Percentiles rank a stretch among this genome's conserved stretches.
Conservation (phyloP, 2,888 invertebrate species). For the Oscheius myriophilus region DNA sequence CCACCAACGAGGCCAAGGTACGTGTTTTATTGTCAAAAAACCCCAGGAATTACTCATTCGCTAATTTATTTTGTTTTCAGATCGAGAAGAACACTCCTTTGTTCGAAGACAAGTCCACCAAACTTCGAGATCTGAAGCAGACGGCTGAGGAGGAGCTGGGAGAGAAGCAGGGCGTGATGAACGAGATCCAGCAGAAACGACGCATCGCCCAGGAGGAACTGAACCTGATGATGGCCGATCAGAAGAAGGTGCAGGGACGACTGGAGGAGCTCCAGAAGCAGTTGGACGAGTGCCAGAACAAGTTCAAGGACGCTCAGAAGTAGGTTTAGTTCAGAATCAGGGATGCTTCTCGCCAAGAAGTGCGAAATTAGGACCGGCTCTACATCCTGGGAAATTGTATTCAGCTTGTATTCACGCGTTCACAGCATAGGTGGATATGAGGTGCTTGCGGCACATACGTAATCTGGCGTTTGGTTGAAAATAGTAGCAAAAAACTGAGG, state of each 20-base stretch:
- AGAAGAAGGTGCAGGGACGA: slow-evolving; percentile 33
- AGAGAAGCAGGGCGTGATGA: slow-evolving; percentile 33
- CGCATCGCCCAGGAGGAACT: slow-evolving; percentile 71
- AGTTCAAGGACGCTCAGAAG: slow-evolving; percentile 40
- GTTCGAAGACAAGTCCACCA: slow-evolving; percentile 12
- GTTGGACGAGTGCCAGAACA: slow-evolving; percentile 64
- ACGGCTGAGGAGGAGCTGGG: slow-evolving; percentile 30
- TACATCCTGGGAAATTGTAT: too few species aligned
- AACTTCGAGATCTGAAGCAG: slow-evolving; percentile 13
- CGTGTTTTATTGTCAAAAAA: background rate
- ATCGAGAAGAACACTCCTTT: slow-evolving; percentile 23
- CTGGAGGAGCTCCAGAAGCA: slow-evolving; percentile 63
- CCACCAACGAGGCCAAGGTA: slow-evolving; percentile 4
- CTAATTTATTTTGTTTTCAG: background rate
- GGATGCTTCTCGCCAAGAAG: too few species aligned
- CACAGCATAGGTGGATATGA: too few species aligned
- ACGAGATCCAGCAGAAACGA: slow-evolving; percentile 22
- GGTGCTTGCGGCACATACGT: too few species aligned
- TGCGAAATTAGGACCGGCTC: too few species aligned
- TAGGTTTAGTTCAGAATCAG: too few species aligned
- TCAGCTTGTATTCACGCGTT: too few species aligned
- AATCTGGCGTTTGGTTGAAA: too few species aligned
- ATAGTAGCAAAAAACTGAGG: too few species aligned
- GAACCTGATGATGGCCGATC: slow-evolving; percentile 74
- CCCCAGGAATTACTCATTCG: background rate